Base-by-base conservation (phyloP, 1,140 invertebrate genomes). In the Oedothorax gibbosus region DNA sequence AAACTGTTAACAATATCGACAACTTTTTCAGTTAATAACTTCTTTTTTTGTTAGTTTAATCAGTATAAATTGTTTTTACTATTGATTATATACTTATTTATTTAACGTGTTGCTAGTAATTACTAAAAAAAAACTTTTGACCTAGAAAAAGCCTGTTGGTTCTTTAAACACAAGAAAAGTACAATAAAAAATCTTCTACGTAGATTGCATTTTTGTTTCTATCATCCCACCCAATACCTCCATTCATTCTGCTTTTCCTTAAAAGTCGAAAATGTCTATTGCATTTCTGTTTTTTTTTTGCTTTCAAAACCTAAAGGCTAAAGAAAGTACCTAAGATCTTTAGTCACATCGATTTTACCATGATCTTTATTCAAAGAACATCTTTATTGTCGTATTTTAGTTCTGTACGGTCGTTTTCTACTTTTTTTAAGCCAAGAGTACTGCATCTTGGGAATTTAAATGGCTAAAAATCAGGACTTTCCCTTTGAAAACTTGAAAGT, bases 311-410 rank as follows among this genome's bases (percentile, higher is more conserved):
- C 11, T 9, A 18, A 14, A 57, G 18, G 20, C 54, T 8, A 0
- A 75, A 57, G 15, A 66, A 20, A 7, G 53, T 56, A 15, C 21
- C 64, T 11, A 35, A 56, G 77, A 68, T 79, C 77, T 79, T 79
- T 68, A 79, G 77, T 54, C 66, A 68, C 77, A 79, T 79, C 77
- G 77, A 79, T 79, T 79, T 68, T 62, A 56, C 77, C 18, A 68
- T 68, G 77, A 79, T 79, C 62, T 79, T 79, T 79, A 79, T 79
- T 79, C 64, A 6, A 68, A 79, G 50, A 79, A 79, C 77, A 68
- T 35, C 77, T 79, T 68, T 79, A 56, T 56, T 53, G 56, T 35
- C 66, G 64, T 79, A 68, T 79, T 68, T 66, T 68, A 21, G 62
- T 79, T 35, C 9, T 21, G 49, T 79, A 6, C 15, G 8, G 15